phyloP scores from a whole-genome alignment of 2,113 vertebrate genomes.

The Carassius gibelio region DNA sequence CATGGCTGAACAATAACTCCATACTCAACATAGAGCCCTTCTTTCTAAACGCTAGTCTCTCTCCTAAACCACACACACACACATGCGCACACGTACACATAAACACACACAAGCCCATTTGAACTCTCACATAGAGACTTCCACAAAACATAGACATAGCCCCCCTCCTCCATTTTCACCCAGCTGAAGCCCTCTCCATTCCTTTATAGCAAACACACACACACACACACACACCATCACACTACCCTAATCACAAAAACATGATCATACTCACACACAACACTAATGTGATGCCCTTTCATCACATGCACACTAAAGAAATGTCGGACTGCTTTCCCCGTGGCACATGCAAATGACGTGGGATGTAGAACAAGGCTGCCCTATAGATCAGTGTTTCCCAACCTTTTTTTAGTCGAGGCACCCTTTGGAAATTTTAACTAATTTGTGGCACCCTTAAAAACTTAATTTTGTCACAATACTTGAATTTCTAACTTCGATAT shows the following conservation, averaged over 20 bases:
- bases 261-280: conserved; percentile 13
- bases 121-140: conserved; percentile 2
- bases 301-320: conserved; percentile 11
- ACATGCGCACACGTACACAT: background rate
- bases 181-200: conserved; percentile 27
- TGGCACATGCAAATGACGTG: background rate
- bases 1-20: conserved; percentile 86
- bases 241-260: conserved; percentile 15
- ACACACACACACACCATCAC: conserved; percentile 27
- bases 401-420: too few relatives aligned
- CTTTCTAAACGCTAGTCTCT: conserved; percentile 60
- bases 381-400: background rate
- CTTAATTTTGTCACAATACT: too few relatives aligned
- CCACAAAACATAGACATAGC: conserved; percentile 1
- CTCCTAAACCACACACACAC: conserved; percentile 60
- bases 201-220: conserved; percentile 31
- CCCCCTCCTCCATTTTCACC: background rate
- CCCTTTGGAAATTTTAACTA: too few relatives aligned
- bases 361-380: background rate
- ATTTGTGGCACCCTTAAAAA: too few relatives aligned
- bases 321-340: background rate
- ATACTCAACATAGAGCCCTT: conserved; percentile 82
- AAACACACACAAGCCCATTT: background rate
- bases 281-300: background rate
- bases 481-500: too few relatives aligned